Evolutionary conservation across 1,140 invertebrate genomes (phyloP), one percentile per base, ranked within the genome.

Genomic region (Dendrolimus kikuchii): DNA sequence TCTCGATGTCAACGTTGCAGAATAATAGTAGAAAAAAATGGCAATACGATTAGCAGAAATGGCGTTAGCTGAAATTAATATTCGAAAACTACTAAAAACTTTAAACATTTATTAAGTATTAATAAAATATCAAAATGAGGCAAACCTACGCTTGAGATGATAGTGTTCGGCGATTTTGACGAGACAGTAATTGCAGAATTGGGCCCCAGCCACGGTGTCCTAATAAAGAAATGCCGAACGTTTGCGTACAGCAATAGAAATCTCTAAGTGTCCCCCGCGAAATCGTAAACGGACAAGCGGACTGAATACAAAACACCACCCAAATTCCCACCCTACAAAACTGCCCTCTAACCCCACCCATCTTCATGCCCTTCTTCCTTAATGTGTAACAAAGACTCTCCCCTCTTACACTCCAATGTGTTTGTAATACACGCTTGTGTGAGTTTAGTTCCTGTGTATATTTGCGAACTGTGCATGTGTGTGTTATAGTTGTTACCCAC

Each of bases 281-380:
- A 81, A 84, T 81, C 77, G 74, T 73, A 74, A 79, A 78, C 81
- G 77, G 67, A 68, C 68, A 62, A 79, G 63, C 73, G 72, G 62
- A 62, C 63, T 66, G 81, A 84, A 84, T 84, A 84, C 81, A 84
- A 84, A 84, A 81, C 73, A 77, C 66, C 36, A 42, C 49, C 64
- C 57, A 56, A 53, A 23, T 23, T 55, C 65, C 64, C 42, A 40
- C 51, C 57, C 36, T n/a, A n/a, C 43, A 59, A 7, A 7, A 48
- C 43, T 23, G 10, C 46, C 51, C 46, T 56, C 53, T 59, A 53
- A 53, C 59, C 68, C 64, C 60, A 44, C 75, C 69, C 62, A 66
- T 78, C 77, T 80, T 76, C 70, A 74, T 79, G 73, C 77, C 79
- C 77, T 82, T 78, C 74, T 81, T 84, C 81, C 81, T 85, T 85